Percentiles rank a stretch among this genome's conserved stretches.
phyloP scores from a whole-genome alignment of 1,140 invertebrate genomes.

The Mamestra configurata region DNA sequence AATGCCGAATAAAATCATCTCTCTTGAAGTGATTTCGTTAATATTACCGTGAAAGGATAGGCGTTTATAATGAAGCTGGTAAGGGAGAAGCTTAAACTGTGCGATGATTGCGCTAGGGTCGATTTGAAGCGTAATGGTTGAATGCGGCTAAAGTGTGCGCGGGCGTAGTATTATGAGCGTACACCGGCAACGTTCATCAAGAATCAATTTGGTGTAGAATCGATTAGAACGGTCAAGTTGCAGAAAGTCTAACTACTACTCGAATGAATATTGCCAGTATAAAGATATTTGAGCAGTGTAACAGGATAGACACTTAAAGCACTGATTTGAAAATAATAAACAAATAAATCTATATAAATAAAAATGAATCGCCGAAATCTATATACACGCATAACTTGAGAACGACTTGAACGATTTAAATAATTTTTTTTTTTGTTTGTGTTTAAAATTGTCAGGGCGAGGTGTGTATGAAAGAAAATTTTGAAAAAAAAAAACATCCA shows the following conservation, averaged over 20 bases:
- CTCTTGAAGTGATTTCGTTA: slow-evolving; percentile 13
- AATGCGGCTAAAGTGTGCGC: neutral
- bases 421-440: too few species aligned
- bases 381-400: too few species aligned
- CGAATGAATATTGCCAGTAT: neutral
- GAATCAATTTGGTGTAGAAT: slow-evolving; percentile 16
- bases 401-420: too few species aligned
- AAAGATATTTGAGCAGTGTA: neutral
- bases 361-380: too few species aligned
- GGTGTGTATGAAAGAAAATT: too few species aligned
- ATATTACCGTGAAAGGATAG: neutral
- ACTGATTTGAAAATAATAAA: too few species aligned
- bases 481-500: too few species aligned
- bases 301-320: neutral
- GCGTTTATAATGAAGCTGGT: neutral
- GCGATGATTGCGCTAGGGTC: neutral
- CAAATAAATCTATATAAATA: too few species aligned
- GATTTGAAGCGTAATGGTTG: slow-evolving; percentile 14
- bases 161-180: neutral
- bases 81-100: neutral
- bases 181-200: slow-evolving; percentile 13
- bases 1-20: slow-evolving; percentile 15
- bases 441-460: too few species aligned
- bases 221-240: slow-evolving; percentile 23
- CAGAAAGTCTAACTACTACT: neutral